Evolutionary conservation across 2,113 vertebrate species (phyloP).

Genomic region (Spea multiplicata): DNA sequence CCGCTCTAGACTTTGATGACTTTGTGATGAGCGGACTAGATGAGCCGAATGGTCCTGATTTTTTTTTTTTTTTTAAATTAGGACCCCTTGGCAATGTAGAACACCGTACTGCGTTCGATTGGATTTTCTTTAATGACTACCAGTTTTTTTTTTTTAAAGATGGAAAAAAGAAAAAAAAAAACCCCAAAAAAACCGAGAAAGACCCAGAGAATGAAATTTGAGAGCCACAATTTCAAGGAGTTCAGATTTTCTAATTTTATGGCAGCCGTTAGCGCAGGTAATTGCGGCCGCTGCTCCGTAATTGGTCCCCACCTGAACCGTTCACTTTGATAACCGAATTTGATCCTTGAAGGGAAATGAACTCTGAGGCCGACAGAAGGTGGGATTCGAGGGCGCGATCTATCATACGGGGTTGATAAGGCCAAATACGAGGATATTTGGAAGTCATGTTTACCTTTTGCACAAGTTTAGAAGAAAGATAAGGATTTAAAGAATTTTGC

Average conservation of each 20-base stretch:
- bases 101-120: no score
- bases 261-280: background rate
- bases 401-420: background rate
- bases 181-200: no score
- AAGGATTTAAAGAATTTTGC: conserved; percentile 30
- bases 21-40: no score
- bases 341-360: conserved; percentile 2
- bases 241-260: background rate
- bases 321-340: background rate
- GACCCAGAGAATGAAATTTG: no score
- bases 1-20: no score
- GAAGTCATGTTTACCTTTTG: conserved; percentile 35
- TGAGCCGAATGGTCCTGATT: no score
- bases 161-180: no score
- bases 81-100: no score
- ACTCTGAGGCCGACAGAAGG: conserved; percentile 1
- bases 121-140: no score
- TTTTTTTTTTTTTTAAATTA: no score
- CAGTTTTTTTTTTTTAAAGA: no score
- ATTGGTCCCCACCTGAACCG: background rate
- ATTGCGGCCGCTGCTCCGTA: background rate
- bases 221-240: background rate
- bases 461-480: conserved; percentile 27
- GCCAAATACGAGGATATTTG: conserved; percentile 15
- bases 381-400: background rate